A percentile compares a stretch with the other conserved stretches of the same genome.
Conservation (phyloP, 2,113 vertebrate genomes). For the Hypomesus transpacificus region DNA sequence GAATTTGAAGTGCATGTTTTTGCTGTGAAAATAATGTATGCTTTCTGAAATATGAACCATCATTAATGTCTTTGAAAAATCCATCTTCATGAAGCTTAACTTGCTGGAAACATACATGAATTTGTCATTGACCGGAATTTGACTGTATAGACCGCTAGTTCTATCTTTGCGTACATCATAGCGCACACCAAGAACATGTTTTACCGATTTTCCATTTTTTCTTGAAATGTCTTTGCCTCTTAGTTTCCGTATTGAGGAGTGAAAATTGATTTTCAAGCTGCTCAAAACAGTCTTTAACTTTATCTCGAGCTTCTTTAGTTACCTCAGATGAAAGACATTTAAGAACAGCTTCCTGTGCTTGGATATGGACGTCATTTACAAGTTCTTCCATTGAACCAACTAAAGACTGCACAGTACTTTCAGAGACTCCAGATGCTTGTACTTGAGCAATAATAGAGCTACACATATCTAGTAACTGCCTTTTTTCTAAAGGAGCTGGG, state of each 20-base stretch:
- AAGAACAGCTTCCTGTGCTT: slow-evolving; percentile 28
- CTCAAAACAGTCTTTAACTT: slow-evolving; percentile 20
- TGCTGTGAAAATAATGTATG: slow-evolving; percentile 21
- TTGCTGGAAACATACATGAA: slow-evolving; percentile 19
- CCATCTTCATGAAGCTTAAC: not conserved
- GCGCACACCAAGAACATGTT: not conserved
- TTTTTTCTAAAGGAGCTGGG: slow-evolving; percentile 6
- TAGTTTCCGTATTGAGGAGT: slow-evolving; percentile 22
- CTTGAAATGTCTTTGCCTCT: slow-evolving; percentile 21
- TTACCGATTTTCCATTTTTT: slow-evolving; percentile 16
- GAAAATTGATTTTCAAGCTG: slow-evolving; percentile 17
- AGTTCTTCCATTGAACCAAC: slow-evolving; percentile 36
- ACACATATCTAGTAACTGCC: slow-evolving; percentile 36
- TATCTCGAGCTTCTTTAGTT: not conserved
- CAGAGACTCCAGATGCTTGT: slow-evolving; percentile 28
- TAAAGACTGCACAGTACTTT: slow-evolving; percentile 31
- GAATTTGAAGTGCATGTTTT: slow-evolving; percentile 17
- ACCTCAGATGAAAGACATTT: slow-evolving; percentile 23
- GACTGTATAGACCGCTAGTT: too few species aligned
- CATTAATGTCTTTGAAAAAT: slow-evolving; percentile 12
- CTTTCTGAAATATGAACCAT: slow-evolving; percentile 26
- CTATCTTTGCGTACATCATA: too few species aligned
- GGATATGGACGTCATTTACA: slow-evolving; percentile 31
- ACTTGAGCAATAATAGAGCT: slow-evolving; percentile 39
- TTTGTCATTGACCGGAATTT: not conserved